Base-by-base conservation (phyloP, 2,797 vertebrate genomes). In the Phataginus tricuspis region DNA sequence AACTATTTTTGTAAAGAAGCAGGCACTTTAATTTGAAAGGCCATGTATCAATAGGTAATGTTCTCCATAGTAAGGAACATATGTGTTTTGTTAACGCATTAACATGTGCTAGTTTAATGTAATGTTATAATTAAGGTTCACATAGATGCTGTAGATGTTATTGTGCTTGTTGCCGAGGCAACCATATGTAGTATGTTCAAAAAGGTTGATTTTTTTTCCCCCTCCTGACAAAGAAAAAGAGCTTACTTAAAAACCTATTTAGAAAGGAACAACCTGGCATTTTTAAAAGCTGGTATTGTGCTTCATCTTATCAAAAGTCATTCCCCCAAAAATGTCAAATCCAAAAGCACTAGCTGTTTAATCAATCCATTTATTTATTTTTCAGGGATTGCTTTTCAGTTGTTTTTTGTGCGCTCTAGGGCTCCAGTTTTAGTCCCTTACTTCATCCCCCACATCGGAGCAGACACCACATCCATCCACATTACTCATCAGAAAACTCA, bases 121-220 rank as follows among this genome's bases (percentile, higher is more conserved):
- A 88, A 72, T 79, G 19, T 69, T 94, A 82, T 96, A 98, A 97
- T 96, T 98, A 97, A 92, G 53, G 72, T 88, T 98, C 95, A 97
- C 91, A 68, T 80, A 80, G 91, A 97, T 97, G 93, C 84, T 1
- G 0, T 89, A 78, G 83, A 80, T 98, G 90, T 95, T 98, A 94
- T 97, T 97, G 92, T 93, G 59, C 42, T 94, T 82, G 98, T 98
- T 98, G 91, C 97, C 49, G 68, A 95, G 98, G 97, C 82, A 98
- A 98, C 95, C 72, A 94, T 97, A 97, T 82, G 75, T 93, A 95
- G 45, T 68, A 27, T 96, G 34, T 92, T 98, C 7, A 8, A 66
- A 95, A 97, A 91, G 21, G 84, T 88, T 96, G 87, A 77, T n/a
- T 92, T 95, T 95, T 55, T 78, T 61, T 31, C 2, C 42, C 42